A percentile compares a stretch with the other conserved stretches of the same genome.
These are phyloP conservation scores for Panurus biarmicus DNA, from an alignment of 2,113 vertebrate genomes.

Conservation along the genomic window DNA sequence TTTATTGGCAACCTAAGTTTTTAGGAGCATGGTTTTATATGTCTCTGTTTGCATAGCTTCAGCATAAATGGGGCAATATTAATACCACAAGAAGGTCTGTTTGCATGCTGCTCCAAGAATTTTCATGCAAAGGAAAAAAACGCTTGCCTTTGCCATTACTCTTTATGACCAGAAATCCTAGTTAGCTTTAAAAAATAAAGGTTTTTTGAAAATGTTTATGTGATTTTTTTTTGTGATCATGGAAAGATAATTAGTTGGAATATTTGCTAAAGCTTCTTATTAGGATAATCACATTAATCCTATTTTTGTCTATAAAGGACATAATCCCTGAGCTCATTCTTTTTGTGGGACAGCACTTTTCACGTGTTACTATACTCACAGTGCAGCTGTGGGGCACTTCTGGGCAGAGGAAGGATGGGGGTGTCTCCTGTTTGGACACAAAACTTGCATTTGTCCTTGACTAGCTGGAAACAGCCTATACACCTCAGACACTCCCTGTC, in stretches of 20 bases:
- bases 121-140: slow-evolving; percentile 37
- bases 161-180: neutral
- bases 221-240: neutral
- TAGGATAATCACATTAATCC: neutral
- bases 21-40: slow-evolving; percentile 59
- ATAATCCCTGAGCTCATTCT: neutral
- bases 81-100: slow-evolving; percentile 59
- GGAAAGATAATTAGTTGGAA: neutral
- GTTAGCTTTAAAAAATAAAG: neutral
- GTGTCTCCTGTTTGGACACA: neutral
- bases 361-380: rapidly evolving
- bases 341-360: neutral
- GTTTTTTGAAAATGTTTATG: neutral
- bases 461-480: neutral
- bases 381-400: neutral
- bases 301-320: neutral
- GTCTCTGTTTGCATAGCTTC: slow-evolving; percentile 59
- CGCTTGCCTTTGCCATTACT: neutral
- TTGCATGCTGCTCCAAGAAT: slow-evolving; percentile 62
- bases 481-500: too few relatives aligned
- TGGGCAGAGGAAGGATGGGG: neutral
- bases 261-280: neutral
- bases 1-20: slow-evolving; percentile 48
- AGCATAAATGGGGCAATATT: slow-evolving; percentile 55
- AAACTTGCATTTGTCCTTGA: neutral